Base-by-base conservation (phyloP, 2,113 vertebrate genomes). In the Mohoua ochrocephala region DNA sequence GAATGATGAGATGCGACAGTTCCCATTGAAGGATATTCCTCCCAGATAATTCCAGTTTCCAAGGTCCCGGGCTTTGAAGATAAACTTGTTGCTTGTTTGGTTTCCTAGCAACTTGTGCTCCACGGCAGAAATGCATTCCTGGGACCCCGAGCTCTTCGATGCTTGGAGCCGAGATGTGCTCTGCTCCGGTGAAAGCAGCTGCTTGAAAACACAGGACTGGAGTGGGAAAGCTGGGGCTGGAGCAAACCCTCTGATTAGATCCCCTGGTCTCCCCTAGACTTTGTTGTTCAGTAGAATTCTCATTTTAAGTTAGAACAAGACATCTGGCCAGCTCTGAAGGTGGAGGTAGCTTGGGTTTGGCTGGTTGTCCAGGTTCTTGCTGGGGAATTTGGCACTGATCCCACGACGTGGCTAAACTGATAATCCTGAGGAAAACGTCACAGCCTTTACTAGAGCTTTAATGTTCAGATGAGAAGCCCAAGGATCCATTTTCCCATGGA, bases 71-170 rank as follows among this genome's bases (percentile, higher is more conserved):
- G 83, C 94, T 95, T 91, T 95, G 95, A 95, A 97, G 96, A 96
- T 93, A 94, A 97, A 97, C 96, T 95, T 94, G 64, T 94, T 96
- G 80, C 73, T 96, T 96, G 95, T 96, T 96, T 96, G 91, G 96
- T 97, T 96, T 93, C 96, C 94, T 95, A 97, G 96, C 96, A 96
- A 97, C 96, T 91, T 61, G 52, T 94, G 41, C 69, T 95, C 31
- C 0, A 0, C 2, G 0, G 88, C 85, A 96, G 86, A 95, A 95
- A 95, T 93, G 82, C 93, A 93, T 96, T 97, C 96, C 91, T 71
- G 26, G 47, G 91, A 94, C 88, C 64, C 73, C 1, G 2, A 68
- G 95, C 59, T 77, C 5, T 0, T 27, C 1, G 27, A 26, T 78
- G 85, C 76, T 91, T 6, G 5, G 75, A 77, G 75, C 45, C 1